phyloP scores from a whole-genome alignment of 2,113 vertebrate species.

The Podarcis cretensis region DNA sequence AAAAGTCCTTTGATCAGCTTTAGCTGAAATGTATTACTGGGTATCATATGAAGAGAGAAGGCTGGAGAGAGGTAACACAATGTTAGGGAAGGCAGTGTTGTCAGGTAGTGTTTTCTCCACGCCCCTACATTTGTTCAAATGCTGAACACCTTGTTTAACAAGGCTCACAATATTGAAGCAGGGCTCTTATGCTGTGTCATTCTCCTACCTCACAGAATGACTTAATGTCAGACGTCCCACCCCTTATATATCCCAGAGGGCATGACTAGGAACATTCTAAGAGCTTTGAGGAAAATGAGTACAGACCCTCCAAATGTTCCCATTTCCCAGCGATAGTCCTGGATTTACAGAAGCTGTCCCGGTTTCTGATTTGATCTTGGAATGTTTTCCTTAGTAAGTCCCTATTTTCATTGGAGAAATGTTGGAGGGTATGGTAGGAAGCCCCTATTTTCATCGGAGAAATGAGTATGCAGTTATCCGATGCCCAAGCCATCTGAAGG shows the following conservation, averaged over 20 bases:
- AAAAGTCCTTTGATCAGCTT: not conserved
- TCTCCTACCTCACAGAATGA: not conserved
- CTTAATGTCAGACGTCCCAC: not conserved
- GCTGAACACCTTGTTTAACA: not conserved
- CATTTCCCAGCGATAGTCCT: too few relatives aligned
- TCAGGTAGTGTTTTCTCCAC: not conserved
- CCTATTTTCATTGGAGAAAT: too few relatives aligned
- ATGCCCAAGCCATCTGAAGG: too few relatives aligned
- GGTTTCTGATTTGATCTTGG: too few relatives aligned
- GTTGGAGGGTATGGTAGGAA: too few relatives aligned
- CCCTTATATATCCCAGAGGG: not conserved
- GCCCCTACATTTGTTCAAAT: not conserved
- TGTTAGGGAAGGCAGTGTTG: not conserved
- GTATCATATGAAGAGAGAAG: rapidly evolving
- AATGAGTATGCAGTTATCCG: too few relatives aligned
- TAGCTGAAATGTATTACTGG: not conserved
- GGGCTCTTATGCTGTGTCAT: not conserved
- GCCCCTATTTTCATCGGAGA: too few relatives aligned
- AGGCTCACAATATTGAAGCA: not conserved
- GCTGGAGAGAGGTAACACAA: not conserved
- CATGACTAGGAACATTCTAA: not conserved
- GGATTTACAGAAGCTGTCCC: too few relatives aligned
- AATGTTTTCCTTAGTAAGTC: too few relatives aligned
- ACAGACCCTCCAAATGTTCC: too few relatives aligned
- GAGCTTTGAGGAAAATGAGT: not conserved